These are phyloP conservation scores for Drosophila algonquin DNA, from an alignment of 2,888 invertebrate species.

Conservation along the genomic window DNA sequence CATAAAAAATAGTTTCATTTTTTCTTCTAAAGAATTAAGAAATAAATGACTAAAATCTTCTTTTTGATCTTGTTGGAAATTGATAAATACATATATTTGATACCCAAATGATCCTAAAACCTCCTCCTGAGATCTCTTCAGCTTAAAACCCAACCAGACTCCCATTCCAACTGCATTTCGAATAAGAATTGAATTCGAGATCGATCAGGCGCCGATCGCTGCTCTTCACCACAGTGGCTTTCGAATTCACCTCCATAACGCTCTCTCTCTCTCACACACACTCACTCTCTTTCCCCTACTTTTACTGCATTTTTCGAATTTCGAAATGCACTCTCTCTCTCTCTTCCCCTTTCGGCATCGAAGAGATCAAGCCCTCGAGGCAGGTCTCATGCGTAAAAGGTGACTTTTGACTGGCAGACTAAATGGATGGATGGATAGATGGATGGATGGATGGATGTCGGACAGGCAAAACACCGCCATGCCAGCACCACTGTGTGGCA, in stretches of 20 bases:
- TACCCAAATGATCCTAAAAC: no score
- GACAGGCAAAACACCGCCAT: not conserved
- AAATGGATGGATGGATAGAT: not conserved
- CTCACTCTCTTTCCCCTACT: constrained; percentile 33
- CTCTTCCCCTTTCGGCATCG: constrained; percentile 45
- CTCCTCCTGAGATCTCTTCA: not conserved
- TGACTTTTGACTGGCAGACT: constrained; percentile 43
- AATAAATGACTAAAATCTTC: no score
- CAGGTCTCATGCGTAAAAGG: constrained; percentile 9
- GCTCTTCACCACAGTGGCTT: constrained; percentile 58
- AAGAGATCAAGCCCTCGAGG: constrained; percentile 16
- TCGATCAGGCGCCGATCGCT: constrained; percentile 15
- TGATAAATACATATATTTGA: no score
- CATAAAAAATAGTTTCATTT: no score
- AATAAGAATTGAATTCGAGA: constrained; percentile 16
- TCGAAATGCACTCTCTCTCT: constrained; percentile 53
- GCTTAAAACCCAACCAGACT: constrained; percentile 13
- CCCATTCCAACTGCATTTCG: constrained; percentile 16
- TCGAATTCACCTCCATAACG: constrained; percentile 53
- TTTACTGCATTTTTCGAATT: constrained; percentile 64
- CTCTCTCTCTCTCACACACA: constrained; percentile 1
- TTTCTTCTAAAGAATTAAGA: no score
- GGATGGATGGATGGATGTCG: not conserved
- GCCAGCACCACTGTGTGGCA: constrained; percentile 20
- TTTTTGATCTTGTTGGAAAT: no score